A percentile compares a stretch with the other conserved stretches of the same genome.
Conservation (phyloP, 35 echinoderm and acorn worm species). For the Lytechinus pictus region DNA sequence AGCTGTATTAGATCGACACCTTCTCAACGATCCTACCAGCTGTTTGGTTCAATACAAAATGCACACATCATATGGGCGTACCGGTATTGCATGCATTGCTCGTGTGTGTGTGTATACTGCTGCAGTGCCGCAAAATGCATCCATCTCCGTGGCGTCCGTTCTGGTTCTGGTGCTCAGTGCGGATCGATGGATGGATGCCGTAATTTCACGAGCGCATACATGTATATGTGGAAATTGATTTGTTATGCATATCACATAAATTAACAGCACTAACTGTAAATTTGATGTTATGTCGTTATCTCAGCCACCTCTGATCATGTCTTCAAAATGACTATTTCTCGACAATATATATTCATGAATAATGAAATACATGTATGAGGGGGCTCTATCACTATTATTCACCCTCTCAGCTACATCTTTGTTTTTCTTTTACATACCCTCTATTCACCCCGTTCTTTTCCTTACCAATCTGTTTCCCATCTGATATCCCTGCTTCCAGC, state of each 20-base stretch:
- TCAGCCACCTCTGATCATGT: neutral
- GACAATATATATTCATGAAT: too few relatives aligned
- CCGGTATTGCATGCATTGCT: neutral
- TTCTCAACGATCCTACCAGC: neutral
- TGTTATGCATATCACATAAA: neutral
- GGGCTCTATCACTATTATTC: neutral
- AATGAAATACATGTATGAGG: too few relatives aligned
- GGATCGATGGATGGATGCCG: conserved; percentile 8
- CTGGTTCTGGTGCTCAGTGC: neutral
- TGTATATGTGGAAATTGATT: neutral
- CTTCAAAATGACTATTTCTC: neutral
- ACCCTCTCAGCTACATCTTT: neutral
- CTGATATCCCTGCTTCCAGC: too few relatives aligned
- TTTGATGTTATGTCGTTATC: neutral
- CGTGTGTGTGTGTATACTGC: neutral
- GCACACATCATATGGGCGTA: neutral
- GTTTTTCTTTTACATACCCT: neutral
- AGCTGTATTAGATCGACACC: neutral
- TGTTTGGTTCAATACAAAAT: neutral
- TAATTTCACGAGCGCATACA: neutral
- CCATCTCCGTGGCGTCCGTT: neutral
- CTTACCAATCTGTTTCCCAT: too few relatives aligned
- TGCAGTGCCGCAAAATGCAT: neutral
- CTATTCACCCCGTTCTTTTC: neutral
- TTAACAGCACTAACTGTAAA: neutral